Conservation (phyloP, 1,140 invertebrate species). For the Delia radicum region DNA sequence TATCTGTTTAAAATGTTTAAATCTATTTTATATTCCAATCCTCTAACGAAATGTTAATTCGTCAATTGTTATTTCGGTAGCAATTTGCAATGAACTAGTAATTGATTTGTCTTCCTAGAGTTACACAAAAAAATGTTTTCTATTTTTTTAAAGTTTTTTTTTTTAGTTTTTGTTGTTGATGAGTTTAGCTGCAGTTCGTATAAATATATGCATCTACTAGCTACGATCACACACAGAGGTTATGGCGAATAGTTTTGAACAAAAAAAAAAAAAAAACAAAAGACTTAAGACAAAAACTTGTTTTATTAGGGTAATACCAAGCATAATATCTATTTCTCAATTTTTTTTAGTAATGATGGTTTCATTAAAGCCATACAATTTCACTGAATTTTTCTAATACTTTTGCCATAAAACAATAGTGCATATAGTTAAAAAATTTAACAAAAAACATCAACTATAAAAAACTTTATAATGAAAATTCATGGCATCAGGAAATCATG, state of each 20-base stretch:
- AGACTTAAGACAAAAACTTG: background rate
- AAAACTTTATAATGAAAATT: slow-evolving; percentile 20
- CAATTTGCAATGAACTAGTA: slow-evolving; percentile 8
- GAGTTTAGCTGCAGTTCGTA: background rate
- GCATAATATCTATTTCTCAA: background rate
- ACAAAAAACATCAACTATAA: background rate
- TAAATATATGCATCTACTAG: background rate
- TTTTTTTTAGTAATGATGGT: background rate
- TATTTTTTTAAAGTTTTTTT: too few relatives aligned
- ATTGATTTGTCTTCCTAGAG: slow-evolving; percentile 18
- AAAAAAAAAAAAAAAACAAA: background rate
- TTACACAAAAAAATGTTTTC: too few relatives aligned
- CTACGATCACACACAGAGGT: background rate
- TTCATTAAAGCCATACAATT: background rate
- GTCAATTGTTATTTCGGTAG: slow-evolving; percentile 21
- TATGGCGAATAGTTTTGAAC: background rate
- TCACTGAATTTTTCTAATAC: background rate
- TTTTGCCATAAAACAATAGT: background rate
- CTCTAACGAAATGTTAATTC: slow-evolving; percentile 10
- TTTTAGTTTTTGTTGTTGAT: background rate
- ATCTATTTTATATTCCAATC: background rate
- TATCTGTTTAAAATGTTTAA: background rate
- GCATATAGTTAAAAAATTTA: background rate
- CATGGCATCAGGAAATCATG: slow-evolving; percentile 23
- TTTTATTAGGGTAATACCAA: background rate